Percentiles rank a stretch among this genome's conserved stretches.
Evolutionary conservation across 2,797 vertebrate genomes (phyloP).

Genomic region (Peromyscus nudipes): DNA sequence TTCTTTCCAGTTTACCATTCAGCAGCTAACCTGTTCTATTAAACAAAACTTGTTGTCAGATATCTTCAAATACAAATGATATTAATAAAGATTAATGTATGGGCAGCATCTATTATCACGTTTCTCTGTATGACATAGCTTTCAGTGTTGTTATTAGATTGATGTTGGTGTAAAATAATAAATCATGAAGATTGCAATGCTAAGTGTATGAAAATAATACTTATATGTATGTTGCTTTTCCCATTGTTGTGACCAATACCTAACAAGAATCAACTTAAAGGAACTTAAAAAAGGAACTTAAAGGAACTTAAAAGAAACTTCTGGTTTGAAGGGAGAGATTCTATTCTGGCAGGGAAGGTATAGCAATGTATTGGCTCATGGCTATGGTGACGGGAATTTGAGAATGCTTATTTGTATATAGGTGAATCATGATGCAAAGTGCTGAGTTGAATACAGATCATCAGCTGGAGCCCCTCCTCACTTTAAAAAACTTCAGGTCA

Average conservation of each 20-base stretch:
- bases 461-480: neutral
- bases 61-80: neutral
- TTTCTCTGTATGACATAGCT: neutral
- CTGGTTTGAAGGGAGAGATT: neutral
- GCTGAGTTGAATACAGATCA: neutral
- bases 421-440: neutral
- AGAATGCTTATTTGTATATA: neutral
- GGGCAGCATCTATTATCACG: neutral
- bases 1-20: neutral
- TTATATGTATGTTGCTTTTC: neutral
- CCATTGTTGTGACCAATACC: no score
- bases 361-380: neutral
- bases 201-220: neutral
- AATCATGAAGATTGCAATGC: neutral
- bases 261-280: neutral
- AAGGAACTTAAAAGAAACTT: no score
- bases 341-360: neutral
- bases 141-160: neutral
- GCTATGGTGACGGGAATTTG: no score
- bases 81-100: neutral
- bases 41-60: neutral
- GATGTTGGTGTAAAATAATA: neutral
- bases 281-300: no score
- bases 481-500: neutral
- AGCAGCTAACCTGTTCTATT: neutral